These are phyloP conservation scores for Phasianus colchicus DNA, from an alignment of 2,113 vertebrate genomes.

Conservation along the genomic window DNA sequence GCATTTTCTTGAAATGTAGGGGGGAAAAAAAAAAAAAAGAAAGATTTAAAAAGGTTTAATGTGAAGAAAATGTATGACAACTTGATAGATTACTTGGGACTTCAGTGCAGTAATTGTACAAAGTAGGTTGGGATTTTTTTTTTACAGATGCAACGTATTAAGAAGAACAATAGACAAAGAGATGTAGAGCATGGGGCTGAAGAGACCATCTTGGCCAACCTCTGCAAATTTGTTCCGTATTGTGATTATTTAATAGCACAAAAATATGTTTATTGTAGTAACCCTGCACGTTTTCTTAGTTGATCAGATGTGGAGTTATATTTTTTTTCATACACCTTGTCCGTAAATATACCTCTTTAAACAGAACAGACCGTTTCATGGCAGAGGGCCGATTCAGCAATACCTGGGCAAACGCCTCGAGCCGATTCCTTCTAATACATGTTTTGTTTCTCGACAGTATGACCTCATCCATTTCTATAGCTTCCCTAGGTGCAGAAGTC, in stretches of 20 bases:
- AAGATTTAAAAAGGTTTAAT: conserved; percentile 23
- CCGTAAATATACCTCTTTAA: not conserved
- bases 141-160: conserved; percentile 29
- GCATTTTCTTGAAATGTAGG: conserved; percentile 16
- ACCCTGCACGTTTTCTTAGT: not conserved
- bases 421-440: not conserved
- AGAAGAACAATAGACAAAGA: conserved; percentile 55
- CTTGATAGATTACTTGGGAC: conserved; percentile 56
- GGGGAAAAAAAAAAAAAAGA: not conserved
- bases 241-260: conserved; percentile 32
- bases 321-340: not conserved
- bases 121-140: conserved; percentile 31
- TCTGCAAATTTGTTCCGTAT: conserved; percentile 29
- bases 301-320: not conserved
- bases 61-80: conserved; percentile 42
- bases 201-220: not conserved
- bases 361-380: not conserved
- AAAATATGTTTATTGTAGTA: not conserved
- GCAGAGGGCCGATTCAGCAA: not conserved
- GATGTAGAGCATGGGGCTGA: not conserved
- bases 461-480: accelerated
- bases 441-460: not conserved
- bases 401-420: not conserved
- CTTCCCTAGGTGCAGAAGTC: not conserved
- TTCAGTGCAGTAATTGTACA: conserved; percentile 44